These are phyloP conservation scores for Gobius niger DNA, from an alignment of 2,113 vertebrate genomes.

Conservation along the genomic window DNA sequence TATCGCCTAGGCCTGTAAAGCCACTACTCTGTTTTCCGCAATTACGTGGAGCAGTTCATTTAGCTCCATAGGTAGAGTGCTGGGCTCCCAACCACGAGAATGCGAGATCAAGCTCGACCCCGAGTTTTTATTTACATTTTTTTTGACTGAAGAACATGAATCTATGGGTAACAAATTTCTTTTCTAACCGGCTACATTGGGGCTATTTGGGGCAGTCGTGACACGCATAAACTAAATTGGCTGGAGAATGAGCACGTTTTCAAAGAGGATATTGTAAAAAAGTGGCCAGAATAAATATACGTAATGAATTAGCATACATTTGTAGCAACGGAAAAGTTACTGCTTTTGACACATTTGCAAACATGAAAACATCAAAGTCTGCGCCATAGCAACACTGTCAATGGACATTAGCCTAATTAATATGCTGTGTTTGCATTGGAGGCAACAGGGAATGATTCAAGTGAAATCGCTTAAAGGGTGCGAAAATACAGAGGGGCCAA, in stretches of 20 bases:
- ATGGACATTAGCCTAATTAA: constrained; percentile 57
- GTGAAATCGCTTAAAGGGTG: constrained; percentile 45
- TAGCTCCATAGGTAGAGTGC: too few relatives aligned
- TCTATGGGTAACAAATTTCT: too few relatives aligned
- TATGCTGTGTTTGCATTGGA: constrained; percentile 61
- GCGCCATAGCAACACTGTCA: constrained; percentile 42
- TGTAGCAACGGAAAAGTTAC: constrained; percentile 21
- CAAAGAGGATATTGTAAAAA: constrained; percentile 25
- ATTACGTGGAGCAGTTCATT: too few relatives aligned
- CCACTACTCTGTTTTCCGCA: too few relatives aligned
- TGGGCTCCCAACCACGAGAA: too few relatives aligned
- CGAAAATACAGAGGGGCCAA: constrained; percentile 41
- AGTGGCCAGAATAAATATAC: not conserved
- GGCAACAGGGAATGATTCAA: constrained; percentile 31
- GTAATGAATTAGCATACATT: constrained; percentile 28
- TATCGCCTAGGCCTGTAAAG: too few relatives aligned
- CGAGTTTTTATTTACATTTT: too few relatives aligned
- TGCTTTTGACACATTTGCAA: constrained; percentile 46
- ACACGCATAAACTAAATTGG: constrained; percentile 27
- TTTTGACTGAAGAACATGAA: too few relatives aligned
- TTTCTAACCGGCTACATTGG: too few relatives aligned
- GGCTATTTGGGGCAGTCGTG: constrained; percentile 25
- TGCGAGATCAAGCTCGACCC: too few relatives aligned
- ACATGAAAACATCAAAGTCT: constrained; percentile 51
- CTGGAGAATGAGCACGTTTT: constrained; percentile 50